Percentiles rank a stretch among this genome's conserved stretches.
phyloP scores from a whole-genome alignment of 2,888 invertebrate species.

The Orthonevra nobilis region DNA sequence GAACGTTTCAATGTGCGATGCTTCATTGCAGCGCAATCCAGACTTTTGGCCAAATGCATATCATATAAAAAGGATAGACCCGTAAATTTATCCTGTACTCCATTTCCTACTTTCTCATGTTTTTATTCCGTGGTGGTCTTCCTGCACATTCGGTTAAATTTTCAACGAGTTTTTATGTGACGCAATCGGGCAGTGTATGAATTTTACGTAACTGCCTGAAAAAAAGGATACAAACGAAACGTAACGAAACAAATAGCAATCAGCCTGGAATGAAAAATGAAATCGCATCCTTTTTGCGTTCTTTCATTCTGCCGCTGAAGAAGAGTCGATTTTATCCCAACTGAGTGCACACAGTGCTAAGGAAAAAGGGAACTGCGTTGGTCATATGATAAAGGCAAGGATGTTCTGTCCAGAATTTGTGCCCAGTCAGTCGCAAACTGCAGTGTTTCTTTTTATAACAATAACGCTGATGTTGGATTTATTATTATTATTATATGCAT shows the following conservation, averaged over 20 bases:
- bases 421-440: background rate
- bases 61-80: conserved; percentile 3
- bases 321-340: background rate
- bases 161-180: background rate
- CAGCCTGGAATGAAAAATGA: conserved; percentile 5
- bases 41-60: background rate
- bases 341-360: background rate
- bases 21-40: background rate
- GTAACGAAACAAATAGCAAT: conserved; percentile 7
- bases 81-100: background rate
- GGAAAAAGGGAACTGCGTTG: too few relatives aligned
- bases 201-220: conserved; percentile 9
- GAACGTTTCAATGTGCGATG: conserved; percentile 32
- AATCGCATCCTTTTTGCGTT: background rate
- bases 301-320: background rate
- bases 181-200: background rate
- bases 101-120: background rate
- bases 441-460: background rate
- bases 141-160: conserved; percentile 12
- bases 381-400: background rate
- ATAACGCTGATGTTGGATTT: conserved; percentile 8
- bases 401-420: background rate
- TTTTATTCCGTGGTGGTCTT: too few relatives aligned
- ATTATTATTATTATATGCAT: too few relatives aligned
- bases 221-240: conserved; percentile 2